Percentiles rank a stretch among this genome's conserved stretches.
Conservation (phyloP, 2,113 vertebrate genomes). For the Ceuthmochares aereus region DNA sequence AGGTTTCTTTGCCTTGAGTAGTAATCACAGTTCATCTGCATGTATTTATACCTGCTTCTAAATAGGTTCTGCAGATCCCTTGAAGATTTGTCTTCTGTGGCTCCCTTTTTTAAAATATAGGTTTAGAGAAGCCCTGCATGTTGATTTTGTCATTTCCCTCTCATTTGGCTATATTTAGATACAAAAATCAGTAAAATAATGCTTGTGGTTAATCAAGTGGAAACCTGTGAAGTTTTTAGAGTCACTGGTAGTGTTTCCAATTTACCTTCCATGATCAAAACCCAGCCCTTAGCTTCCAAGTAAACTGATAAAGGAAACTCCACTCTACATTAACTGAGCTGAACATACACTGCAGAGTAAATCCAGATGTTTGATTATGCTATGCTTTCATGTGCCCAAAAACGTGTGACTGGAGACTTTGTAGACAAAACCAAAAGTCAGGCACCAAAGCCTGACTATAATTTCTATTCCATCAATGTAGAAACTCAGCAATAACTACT, state of each 20-base stretch:
- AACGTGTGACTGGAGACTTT: background rate
- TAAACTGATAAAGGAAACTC: background rate
- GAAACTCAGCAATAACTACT: background rate
- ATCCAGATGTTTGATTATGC: background rate
- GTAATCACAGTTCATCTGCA: background rate
- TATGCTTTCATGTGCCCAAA: background rate
- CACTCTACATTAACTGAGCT: background rate
- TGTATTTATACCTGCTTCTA: background rate
- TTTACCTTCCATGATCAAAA: background rate
- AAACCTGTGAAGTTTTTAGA: background rate
- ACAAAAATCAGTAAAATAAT: background rate
- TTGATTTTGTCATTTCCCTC: background rate
- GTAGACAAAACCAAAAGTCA: background rate
- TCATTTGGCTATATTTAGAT: background rate
- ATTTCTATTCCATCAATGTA: background rate
- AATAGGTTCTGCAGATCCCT: background rate
- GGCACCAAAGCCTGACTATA: background rate
- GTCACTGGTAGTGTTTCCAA: background rate
- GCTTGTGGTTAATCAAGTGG: background rate
- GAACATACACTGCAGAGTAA: rapidly evolving
- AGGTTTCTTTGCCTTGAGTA: background rate
- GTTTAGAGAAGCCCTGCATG: background rate
- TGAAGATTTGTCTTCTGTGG: background rate
- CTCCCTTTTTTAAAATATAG: background rate
- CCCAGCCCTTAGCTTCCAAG: background rate